Conservation (phyloP, 2,797 vertebrate species). For the Eulemur mongoz region DNA sequence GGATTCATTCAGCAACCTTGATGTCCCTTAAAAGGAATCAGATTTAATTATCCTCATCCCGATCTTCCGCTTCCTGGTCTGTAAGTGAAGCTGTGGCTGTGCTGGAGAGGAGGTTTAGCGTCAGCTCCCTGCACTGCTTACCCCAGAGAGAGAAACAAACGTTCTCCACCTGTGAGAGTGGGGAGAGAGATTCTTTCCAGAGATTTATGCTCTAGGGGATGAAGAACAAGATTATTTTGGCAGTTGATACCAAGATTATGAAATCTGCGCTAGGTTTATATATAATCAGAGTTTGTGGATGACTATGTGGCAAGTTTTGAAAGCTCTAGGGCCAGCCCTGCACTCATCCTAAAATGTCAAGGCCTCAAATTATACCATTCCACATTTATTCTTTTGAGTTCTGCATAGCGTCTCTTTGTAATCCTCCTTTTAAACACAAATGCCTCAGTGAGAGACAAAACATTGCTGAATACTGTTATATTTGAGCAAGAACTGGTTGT, state of each 20-base stretch:
- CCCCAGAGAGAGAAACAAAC: neutral
- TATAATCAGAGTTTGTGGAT: neutral
- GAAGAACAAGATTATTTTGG: neutral
- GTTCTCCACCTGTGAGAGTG: neutral
- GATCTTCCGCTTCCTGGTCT: neutral
- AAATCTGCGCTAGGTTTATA: neutral
- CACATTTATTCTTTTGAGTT: neutral
- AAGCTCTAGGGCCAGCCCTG: neutral
- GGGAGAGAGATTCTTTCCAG: neutral
- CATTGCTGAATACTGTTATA: neutral
- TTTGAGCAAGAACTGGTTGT: neutral
- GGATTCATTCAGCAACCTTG: conserved; percentile 21
- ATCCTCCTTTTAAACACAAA: conserved; percentile 23
- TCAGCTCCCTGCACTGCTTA: neutral
- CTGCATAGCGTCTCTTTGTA: neutral
- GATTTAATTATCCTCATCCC: neutral
- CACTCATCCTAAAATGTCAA: neutral
- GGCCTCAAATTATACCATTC: neutral
- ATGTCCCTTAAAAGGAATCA: conserved; percentile 9
- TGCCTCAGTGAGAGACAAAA: neutral
- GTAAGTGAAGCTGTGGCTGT: neutral
- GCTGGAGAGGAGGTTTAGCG: neutral
- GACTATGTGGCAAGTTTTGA: neutral
- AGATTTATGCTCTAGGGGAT: neutral
- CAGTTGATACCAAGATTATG: neutral